A percentile compares a stretch with the other conserved stretches of the same genome.
These are phyloP conservation scores for Accipiter cooperii DNA, from an alignment of 2,113 vertebrate species.

Conservation along the genomic window DNA sequence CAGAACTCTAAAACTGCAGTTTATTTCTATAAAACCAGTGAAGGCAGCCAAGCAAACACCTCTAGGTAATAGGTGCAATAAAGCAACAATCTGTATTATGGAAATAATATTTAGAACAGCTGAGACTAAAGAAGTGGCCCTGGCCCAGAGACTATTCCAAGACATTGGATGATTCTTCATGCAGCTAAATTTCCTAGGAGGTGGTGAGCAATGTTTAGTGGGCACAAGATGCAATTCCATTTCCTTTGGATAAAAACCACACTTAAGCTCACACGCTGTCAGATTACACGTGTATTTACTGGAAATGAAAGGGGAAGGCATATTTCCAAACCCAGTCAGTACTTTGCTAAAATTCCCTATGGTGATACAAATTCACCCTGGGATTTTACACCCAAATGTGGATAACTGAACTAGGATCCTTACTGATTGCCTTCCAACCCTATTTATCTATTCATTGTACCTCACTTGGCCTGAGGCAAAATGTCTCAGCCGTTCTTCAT, in stretches of 20 bases:
- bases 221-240: not conserved
- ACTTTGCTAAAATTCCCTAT: not conserved
- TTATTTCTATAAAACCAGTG: not conserved
- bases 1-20: not conserved
- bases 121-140: not conserved
- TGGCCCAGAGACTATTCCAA: not conserved
- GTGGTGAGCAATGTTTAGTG: not conserved
- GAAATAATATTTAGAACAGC: not conserved
- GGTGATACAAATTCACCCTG: not conserved
- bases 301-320: not conserved
- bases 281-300: not conserved
- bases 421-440: not conserved
- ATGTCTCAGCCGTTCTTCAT: not conserved
- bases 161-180: not conserved
- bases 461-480: not conserved
- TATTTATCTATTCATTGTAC: fast-evolving
- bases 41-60: not conserved
- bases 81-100: not conserved
- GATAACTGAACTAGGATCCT: not conserved
- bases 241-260: not conserved
- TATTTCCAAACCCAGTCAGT: not conserved
- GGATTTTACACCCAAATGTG: not conserved
- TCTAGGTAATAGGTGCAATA: not conserved
- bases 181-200: not conserved
- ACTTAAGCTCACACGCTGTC: not conserved